A percentile compares a stretch with the other conserved stretches of the same genome.
Evolutionary conservation across 2,888 invertebrate species (phyloP).

Genomic region (Drosophila austrosaltans): DNA sequence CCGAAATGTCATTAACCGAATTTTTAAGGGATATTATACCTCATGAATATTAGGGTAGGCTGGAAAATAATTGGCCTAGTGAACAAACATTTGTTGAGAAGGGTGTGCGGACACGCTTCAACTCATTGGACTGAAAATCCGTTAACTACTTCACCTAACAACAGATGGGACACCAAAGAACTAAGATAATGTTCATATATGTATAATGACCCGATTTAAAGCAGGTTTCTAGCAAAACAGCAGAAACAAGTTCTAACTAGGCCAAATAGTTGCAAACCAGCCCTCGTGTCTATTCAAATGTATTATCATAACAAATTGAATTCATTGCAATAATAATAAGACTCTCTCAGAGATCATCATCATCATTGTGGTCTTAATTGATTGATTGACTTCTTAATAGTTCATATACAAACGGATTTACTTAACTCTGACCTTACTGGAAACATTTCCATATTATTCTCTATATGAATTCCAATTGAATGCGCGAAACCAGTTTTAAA

Average conservation of each 20-base stretch:
- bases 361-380: neutral
- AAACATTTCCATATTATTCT: neutral
- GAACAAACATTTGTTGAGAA: too few relatives aligned
- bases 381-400: slow-evolving; percentile 10
- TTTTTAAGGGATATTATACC: neutral
- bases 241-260: too few relatives aligned
- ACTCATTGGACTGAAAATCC: too few relatives aligned
- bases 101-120: too few relatives aligned
- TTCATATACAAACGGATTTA: neutral
- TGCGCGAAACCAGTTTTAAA: slow-evolving; percentile 4
- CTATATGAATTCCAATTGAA: neutral
- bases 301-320: too few relatives aligned
- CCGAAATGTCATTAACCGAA: slow-evolving; percentile 1
- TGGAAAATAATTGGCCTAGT: neutral
- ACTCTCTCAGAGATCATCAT: neutral
- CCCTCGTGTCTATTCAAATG: neutral
- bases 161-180: too few relatives aligned
- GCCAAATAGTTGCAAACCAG: neutral
- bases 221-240: too few relatives aligned
- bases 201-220: too few relatives aligned
- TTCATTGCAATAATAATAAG: slow-evolving; percentile 1
- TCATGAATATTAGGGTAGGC: neutral
- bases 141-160: too few relatives aligned
- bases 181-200: too few relatives aligned
- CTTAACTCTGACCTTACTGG: neutral